Evolutionary conservation across 2,888 invertebrate genomes (phyloP), one percentile per base, ranked within the genome.

Genomic region (Gibbula magus): DNA sequence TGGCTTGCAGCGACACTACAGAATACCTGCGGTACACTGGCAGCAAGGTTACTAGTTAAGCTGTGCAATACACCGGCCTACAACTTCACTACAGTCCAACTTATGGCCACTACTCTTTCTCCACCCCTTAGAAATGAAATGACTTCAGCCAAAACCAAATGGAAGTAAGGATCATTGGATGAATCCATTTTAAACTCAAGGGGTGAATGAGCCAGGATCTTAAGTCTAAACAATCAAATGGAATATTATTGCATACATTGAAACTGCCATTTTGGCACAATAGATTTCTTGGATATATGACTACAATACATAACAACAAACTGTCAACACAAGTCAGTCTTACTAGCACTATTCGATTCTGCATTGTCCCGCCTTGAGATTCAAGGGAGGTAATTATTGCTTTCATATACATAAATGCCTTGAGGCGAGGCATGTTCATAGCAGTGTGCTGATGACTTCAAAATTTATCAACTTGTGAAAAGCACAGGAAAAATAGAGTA

Each of bases 341-440:
- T 20, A 70, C 70, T 70, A 70, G 20, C 39, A 70, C 39, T 35
- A 35, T 70, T 70, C 70, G 70, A 70, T 70, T 70, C 70, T 70
- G 70, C 70, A 70, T 70, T 56, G 70, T 29, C 70, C 70, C 35
- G 70, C 70, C 70, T 70, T 39, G 70, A 70, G 35, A 70, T 70
- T 70, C 70, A 70, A 70, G 70, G 70, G 70, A 70, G 70, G 70
- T 70, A 70, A 70, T 70, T 70, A 70, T 70, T 70, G 70, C 70
- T 70, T 56, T 70, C 70, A 70, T 70, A 70, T 70, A 20, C 20
- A 35, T 70, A 70, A 70, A 32, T 35, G 29, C 35, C 29, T 70
- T 70, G 35, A 70, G 39, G 32, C 35, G 39, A 32, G 39, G 32
- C 70, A 70, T n/a, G 70, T 35, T 10, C 35, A 70, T 35, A 70